Base-by-base conservation (phyloP, 2,888 invertebrate genomes). In the Epinotia demarniana region DNA sequence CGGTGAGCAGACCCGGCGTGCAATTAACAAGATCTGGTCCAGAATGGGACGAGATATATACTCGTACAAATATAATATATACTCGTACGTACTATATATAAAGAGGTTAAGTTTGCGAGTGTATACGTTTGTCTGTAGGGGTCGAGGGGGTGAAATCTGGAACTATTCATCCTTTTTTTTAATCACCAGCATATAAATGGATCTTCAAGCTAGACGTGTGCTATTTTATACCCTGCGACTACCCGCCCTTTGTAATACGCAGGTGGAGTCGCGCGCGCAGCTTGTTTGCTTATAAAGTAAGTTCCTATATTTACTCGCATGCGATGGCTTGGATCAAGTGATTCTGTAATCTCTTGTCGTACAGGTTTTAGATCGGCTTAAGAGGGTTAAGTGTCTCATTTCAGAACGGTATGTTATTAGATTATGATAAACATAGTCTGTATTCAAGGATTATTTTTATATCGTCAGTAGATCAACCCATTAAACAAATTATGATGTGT, bases 11-110 rank as follows among this genome's bases (percentile, higher is more conserved):
- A 81, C 85, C 83, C 78, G 85, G 78, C 80, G 80, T 71, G 87
- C 86, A 87, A 88, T 90, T 89, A 88, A 88, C 88, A 85, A 84
- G 87, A 82, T 85, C 87, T 86, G 83, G 85, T 86, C 84, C 81
- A 82, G 83, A 85, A 86, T 86, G 77, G 85, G 83, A 85, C 84
- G 80, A 82, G 86, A 64, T 75, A 77, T 76, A 78, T 33, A 33
- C 33, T 33, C 33, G 33, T 39, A 77, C 58, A 73, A 77, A 76
- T 72, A 77, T 73, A 77, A 73, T 78, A 46, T 49, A 49, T 49
- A 12, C 16, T 49, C 16, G 16, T 49, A 16, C 16, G 6, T 49
- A 49, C 16, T 49, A 53, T n/a, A 5, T 39, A 16, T 16, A 16
- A 49, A 53, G 53, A 53, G 53, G n/a, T 53, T 16, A 16, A 49